Evolutionary conservation across 2,113 vertebrate genomes (phyloP).

Genomic region (Sinocyclocheilus anophthalmus): DNA sequence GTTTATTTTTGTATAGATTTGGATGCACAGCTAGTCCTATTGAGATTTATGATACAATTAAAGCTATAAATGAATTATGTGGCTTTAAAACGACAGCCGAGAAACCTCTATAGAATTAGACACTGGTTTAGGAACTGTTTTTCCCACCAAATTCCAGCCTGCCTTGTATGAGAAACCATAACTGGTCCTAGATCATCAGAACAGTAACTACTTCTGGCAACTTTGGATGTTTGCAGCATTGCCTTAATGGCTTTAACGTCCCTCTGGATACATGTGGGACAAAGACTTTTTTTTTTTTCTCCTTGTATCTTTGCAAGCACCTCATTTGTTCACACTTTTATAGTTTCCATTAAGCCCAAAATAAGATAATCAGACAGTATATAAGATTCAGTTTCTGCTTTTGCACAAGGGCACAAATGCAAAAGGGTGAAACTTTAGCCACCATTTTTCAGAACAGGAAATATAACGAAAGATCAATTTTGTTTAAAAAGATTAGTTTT

Average conservation of each 20-base stretch:
- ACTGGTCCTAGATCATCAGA: not conserved
- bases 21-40: not conserved
- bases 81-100: not conserved
- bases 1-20: not conserved
- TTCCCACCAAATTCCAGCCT: not conserved
- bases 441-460: constrained; percentile 46
- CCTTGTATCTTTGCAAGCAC: not conserved
- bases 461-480: constrained; percentile 38
- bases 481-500: constrained; percentile 61
- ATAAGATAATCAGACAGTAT: not conserved
- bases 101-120: not conserved
- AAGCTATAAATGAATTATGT: not conserved
- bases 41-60: not conserved
- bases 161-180: not conserved
- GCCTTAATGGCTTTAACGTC: not conserved
- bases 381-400: not conserved
- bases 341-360: not conserved
- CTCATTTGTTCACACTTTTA: constrained; percentile 4
- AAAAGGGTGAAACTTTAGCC: not conserved
- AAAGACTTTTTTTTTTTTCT: too few relatives aligned
- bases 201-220: not conserved
- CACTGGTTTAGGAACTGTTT: not conserved
- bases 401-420: not conserved
- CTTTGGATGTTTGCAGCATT: constrained; percentile 10
- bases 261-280: not conserved